Conservation (phyloP, 35 echinoderm and acorn worm species). For the Acanthaster planci region DNA sequence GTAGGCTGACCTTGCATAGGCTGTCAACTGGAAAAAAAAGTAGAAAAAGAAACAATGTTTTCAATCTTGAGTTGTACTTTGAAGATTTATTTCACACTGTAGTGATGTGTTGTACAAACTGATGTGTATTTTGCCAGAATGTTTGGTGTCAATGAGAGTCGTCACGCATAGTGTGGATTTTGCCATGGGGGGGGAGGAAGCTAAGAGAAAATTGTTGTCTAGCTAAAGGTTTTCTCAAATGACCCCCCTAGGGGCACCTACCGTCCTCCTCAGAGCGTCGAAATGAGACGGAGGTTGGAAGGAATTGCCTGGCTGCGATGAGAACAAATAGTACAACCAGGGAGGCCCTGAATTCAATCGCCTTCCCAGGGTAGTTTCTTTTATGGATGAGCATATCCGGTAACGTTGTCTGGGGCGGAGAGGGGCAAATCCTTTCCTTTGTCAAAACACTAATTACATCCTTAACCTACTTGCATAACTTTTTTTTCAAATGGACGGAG, state of each 20-base stretch:
- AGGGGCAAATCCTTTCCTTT: not conserved
- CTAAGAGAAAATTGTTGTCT: too few relatives aligned
- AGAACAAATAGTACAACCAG: not conserved
- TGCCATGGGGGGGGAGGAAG: too few relatives aligned
- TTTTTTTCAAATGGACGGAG: too few relatives aligned
- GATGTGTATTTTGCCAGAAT: too few relatives aligned
- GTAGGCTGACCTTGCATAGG: too few relatives aligned
- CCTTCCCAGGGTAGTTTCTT: conserved; percentile 19
- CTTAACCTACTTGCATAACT: conserved; percentile 11
- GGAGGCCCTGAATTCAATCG: conserved; percentile 11
- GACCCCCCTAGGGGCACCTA: not conserved
- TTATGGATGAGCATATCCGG: conserved; percentile 16
- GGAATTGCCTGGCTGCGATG: conserved; percentile 11
- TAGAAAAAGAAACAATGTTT: too few relatives aligned
- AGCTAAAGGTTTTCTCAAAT: not conserved
- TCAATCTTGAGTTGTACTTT: too few relatives aligned
- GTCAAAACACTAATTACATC: not conserved
- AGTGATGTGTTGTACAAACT: too few relatives aligned
- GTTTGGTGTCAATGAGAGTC: too few relatives aligned
- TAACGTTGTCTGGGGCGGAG: not conserved
- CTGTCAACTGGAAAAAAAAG: too few relatives aligned
- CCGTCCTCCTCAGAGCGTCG: not conserved
- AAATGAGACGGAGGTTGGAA: conserved; percentile 12
- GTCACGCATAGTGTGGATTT: too few relatives aligned
- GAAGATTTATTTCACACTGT: too few relatives aligned